Percentiles rank a stretch among this genome's conserved stretches.
Conservation (phyloP, 2,797 vertebrate genomes). For the Sebastes jordani region DNA sequence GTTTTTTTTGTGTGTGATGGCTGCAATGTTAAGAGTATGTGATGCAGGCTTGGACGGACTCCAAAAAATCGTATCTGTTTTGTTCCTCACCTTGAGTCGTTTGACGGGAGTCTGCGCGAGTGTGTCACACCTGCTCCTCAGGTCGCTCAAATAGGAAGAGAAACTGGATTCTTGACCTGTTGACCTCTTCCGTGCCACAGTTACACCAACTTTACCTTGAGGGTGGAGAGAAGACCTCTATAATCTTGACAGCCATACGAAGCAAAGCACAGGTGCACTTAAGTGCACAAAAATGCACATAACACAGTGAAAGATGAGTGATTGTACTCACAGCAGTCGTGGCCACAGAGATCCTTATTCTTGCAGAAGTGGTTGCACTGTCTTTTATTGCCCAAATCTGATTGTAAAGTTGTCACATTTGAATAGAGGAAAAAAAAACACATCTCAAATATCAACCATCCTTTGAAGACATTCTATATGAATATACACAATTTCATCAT, state of each 20-base stretch:
- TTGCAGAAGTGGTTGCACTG: conserved; percentile 94
- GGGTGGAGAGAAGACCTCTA: background rate
- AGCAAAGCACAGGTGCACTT: background rate
- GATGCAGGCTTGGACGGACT: background rate
- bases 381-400: conserved; percentile 78
- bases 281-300: background rate
- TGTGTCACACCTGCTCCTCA: conserved; percentile 87
- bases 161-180: conserved; percentile 79
- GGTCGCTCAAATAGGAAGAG: conserved; percentile 89
- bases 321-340: conserved; percentile 93
- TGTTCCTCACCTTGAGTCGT: conserved; percentile 85
- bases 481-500: background rate
- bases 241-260: background rate
- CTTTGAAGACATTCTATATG: background rate
- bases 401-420: background rate
- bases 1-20: background rate
- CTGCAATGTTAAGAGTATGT: background rate
- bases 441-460: background rate
- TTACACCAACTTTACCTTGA: conserved; percentile 92
- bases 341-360: conserved; percentile 92
- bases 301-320: background rate
- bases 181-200: conserved; percentile 76
- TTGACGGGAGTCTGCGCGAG: conserved; percentile 90
- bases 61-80: background rate
- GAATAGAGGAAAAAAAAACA: background rate